Evolutionary conservation across 2,888 invertebrate species (phyloP), one percentile per base, ranked within the genome.

Genomic region (Sinodicranocentrus sp.): DNA sequence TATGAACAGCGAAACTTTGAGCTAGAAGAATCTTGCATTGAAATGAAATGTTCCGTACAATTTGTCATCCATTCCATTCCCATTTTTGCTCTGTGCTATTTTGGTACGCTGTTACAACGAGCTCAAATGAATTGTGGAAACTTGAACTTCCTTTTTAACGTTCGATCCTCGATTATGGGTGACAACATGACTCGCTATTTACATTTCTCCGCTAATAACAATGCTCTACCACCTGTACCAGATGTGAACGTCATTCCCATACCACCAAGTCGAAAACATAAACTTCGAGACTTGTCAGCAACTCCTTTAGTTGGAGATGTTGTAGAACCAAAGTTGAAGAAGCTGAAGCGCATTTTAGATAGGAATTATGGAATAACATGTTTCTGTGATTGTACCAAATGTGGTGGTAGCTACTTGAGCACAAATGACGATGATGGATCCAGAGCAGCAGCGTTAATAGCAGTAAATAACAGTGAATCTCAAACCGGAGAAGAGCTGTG

Each of bases 11-110:
- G 90, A 88, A 91, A 91, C 87, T 90, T 90, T 52, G 90, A 91
- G 78, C 88, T 93, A 90, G 90, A 92, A 91, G 93, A 92, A 82
- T 90, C 90, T 33, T 91, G 91, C 77, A 91, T 91, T 79, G 93
- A 94, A 87, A 90, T 94, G 63, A 90, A 91, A 71, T 91, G 92
- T 65, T 92, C 93, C 82, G 89, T 94, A 70, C 91, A 92, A 73
- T 91, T 93, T 87, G 90, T 94, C 76, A 93, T 94, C 89, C 92
- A 92, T 86, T 93, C 93, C 6, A 92, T 94, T 85, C 94, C 94
- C 0, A 93, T 93, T 0, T 90, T 94, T 73, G 92, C 94, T 89
- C 91, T 93, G 25, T 94, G 93, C 92, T 93, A 94, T 87, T 91
- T 93, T 25, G 86, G 87, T 77, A 71, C 85, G 15, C 67, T 86